These are phyloP conservation scores for Suricata suricatta DNA, from an alignment of 2,113 vertebrate genomes.

Conservation along the genomic window DNA sequence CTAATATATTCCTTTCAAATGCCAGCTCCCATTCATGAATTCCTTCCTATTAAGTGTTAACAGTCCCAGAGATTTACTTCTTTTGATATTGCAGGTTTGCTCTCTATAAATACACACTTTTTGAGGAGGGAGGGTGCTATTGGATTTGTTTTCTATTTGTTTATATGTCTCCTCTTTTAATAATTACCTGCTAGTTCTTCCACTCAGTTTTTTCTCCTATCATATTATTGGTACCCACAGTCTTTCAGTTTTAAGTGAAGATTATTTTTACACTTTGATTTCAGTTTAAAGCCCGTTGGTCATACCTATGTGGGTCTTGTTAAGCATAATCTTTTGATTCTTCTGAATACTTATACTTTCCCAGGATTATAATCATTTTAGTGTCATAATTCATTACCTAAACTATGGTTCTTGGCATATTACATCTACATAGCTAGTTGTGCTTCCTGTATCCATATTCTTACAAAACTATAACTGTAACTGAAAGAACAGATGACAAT, in stretches of 20 bases:
- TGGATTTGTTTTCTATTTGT: not conserved
- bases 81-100: slow-evolving; percentile 30
- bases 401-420: not conserved
- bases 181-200: slow-evolving; percentile 32
- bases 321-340: not conserved
- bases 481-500: not conserved
- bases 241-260: not conserved
- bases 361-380: not conserved
- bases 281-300: not conserved
- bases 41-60: not conserved
- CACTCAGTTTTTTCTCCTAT: not conserved
- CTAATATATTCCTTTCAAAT: not conserved
- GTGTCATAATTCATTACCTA: not conserved
- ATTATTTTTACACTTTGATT: not conserved
- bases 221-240: not conserved
- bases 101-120: not conserved
- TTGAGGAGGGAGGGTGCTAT: not conserved
- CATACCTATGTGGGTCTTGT: not conserved
- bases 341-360: not conserved
- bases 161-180: not conserved
- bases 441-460: not conserved
- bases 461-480: not conserved
- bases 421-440: not conserved
- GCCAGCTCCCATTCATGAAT: not conserved
- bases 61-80: not conserved